Percentiles rank a stretch among this genome's conserved stretches.
phyloP scores from a whole-genome alignment of 2,888 invertebrate genomes.

The Macrosiphum euphorbiae region DNA sequence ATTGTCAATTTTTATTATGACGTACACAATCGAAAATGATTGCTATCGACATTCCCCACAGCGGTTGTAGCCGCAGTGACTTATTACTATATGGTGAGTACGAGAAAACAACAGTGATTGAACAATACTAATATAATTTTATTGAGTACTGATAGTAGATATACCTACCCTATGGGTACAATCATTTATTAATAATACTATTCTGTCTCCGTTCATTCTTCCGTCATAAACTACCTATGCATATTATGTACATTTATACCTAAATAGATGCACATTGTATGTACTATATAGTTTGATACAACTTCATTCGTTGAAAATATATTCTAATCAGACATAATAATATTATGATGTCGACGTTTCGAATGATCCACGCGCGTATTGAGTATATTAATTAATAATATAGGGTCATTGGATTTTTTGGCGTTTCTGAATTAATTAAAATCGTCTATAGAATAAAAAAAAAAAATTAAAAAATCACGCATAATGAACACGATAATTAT shows the following conservation, averaged over 20 bases:
- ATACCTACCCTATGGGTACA: background rate
- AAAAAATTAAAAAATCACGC: background rate
- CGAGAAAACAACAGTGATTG: background rate
- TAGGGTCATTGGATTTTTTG: background rate
- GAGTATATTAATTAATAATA: background rate
- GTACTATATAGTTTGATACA: background rate
- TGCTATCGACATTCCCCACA: background rate
- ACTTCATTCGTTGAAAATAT: background rate
- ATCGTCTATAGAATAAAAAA: background rate
- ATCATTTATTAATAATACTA: background rate
- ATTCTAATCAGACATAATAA: background rate
- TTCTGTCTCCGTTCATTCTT: background rate
- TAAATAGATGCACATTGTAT: background rate
- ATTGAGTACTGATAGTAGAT: background rate
- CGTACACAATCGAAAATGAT: background rate
- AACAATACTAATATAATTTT: background rate
- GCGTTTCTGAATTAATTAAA: background rate
- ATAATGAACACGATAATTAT: background rate
- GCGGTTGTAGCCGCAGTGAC: background rate
- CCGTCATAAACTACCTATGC: background rate
- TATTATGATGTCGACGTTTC: background rate
- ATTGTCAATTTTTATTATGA: background rate
- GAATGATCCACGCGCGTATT: background rate
- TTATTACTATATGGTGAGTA: background rate
- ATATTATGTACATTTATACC: background rate